Conservation (phyloP, 1,140 invertebrate species). For the Drosophila sp. region DNA sequence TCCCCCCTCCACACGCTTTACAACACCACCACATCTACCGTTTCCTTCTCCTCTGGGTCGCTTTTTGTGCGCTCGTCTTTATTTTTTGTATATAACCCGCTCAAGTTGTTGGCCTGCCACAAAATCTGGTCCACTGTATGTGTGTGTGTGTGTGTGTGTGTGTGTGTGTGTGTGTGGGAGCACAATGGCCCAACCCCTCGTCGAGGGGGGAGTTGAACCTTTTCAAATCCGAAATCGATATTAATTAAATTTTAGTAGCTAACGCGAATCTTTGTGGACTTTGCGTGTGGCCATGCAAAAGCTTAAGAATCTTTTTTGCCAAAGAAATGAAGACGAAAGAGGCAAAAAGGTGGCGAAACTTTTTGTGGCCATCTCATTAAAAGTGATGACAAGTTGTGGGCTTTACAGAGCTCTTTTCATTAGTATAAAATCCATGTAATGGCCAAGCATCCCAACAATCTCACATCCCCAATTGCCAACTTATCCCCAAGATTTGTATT, state of each 20-base stretch:
- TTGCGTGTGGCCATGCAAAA: conserved; percentile 42
- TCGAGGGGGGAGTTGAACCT: conserved; percentile 45
- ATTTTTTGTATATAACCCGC: conserved; percentile 58
- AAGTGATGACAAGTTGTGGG: conserved; percentile 75
- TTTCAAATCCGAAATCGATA: conserved; percentile 82
- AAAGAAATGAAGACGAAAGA: not conserved
- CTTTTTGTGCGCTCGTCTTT: conserved; percentile 51
- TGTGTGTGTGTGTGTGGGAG: no score
- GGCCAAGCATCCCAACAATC: conserved; percentile 6
- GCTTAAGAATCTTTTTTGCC: conserved; percentile 51
- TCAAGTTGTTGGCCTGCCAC: conserved; percentile 63
- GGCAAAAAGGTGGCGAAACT: conserved; percentile 60
- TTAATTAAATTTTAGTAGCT: conserved; percentile 81
- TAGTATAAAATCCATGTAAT: conserved; percentile 40
- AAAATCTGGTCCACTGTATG: conserved; percentile 39
- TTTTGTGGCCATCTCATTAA: conserved; percentile 78
- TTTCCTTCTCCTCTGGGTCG: conserved; percentile 19
- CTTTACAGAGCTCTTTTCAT: conserved; percentile 40
- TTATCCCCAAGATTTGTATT: conserved; percentile 17
- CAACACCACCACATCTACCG: no score
- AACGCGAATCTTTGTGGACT: conserved; percentile 45
- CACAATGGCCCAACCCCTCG: conserved; percentile 4
- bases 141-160: conserved; percentile 5
- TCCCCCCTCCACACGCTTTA: not conserved
- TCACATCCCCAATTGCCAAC: not conserved